These are phyloP conservation scores for Margaritifera margaritifera DNA, from an alignment of 2,888 invertebrate genomes.

Conservation along the genomic window DNA sequence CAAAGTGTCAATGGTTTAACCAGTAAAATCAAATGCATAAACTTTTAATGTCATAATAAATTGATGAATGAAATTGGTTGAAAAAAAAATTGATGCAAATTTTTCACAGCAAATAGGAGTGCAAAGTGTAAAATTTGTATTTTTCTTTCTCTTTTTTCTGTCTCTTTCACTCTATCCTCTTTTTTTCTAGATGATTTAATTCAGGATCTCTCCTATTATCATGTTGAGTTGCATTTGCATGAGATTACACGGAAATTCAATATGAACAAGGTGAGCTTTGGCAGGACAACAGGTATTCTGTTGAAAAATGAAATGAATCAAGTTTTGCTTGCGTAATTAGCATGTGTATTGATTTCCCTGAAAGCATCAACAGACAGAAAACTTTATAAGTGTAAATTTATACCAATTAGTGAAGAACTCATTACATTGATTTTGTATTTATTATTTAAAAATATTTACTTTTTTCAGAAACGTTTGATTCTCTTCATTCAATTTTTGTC, in stretches of 20 bases:
- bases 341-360: too few relatives aligned
- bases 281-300: not conserved
- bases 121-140: not conserved
- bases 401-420: too few relatives aligned
- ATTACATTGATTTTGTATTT: too few relatives aligned
- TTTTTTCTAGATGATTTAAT: slow-evolving; percentile 52
- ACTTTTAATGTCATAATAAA: not conserved
- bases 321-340: too few relatives aligned
- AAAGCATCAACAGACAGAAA: too few relatives aligned
- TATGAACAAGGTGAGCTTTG: slow-evolving; percentile 57
- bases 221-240: slow-evolving; percentile 35
- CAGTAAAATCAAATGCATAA: slow-evolving; percentile 4
- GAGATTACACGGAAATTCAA: slow-evolving; percentile 56
- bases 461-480: too few relatives aligned
- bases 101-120: not conserved
- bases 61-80: not conserved
- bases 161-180: slow-evolving; percentile 16
- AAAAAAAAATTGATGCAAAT: not conserved
- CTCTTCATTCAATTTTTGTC: too few relatives aligned
- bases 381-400: too few relatives aligned
- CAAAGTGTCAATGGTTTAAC: too few relatives aligned
- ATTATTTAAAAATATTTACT: too few relatives aligned
- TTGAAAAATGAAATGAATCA: not conserved
- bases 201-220: slow-evolving; percentile 47
- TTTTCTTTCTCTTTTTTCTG: slow-evolving; percentile 4